A percentile compares a stretch with the other conserved stretches of the same genome.
These are phyloP conservation scores for Heteromyza rotundicornis DNA, from an alignment of 2,888 invertebrate species.

Conservation along the genomic window DNA sequence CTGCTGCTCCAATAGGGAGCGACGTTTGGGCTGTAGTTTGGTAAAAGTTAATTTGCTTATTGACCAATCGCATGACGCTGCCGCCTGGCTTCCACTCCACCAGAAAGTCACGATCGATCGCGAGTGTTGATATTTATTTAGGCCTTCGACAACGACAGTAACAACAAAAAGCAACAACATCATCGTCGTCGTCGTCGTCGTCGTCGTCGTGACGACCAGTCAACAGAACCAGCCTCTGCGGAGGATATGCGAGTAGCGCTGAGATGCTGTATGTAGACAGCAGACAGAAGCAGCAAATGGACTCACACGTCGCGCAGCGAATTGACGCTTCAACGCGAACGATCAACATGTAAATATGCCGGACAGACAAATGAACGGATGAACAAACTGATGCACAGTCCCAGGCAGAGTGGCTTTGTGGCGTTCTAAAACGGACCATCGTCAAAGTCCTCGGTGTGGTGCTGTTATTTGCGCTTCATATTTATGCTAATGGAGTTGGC, in stretches of 20 bases:
- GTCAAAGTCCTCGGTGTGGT: too few species aligned
- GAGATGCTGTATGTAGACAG: neutral
- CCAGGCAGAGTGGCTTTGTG: too few species aligned
- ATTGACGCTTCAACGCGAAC: conserved; percentile 16
- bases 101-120: neutral
- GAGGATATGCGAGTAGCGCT: neutral
- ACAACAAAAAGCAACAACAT: conserved; percentile 5
- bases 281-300: conserved; percentile 13
- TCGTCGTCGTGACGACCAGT: neutral
- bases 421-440: too few species aligned
- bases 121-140: conserved; percentile 2
- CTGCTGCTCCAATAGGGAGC: conserved; percentile 6
- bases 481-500: neutral
- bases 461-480: neutral
- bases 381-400: neutral
- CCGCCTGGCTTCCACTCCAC: neutral
- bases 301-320: conserved; percentile 20
- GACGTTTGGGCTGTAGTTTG: neutral
- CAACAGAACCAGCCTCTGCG: neutral
- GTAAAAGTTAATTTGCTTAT: neutral
- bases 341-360: conserved; percentile 12
- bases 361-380: neutral
- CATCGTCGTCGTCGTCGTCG: neutral
- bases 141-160: neutral
- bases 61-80: conserved; percentile 10